These are phyloP conservation scores for Entomobrya proxima DNA, from an alignment of 2,888 invertebrate species.

Conservation along the genomic window DNA sequence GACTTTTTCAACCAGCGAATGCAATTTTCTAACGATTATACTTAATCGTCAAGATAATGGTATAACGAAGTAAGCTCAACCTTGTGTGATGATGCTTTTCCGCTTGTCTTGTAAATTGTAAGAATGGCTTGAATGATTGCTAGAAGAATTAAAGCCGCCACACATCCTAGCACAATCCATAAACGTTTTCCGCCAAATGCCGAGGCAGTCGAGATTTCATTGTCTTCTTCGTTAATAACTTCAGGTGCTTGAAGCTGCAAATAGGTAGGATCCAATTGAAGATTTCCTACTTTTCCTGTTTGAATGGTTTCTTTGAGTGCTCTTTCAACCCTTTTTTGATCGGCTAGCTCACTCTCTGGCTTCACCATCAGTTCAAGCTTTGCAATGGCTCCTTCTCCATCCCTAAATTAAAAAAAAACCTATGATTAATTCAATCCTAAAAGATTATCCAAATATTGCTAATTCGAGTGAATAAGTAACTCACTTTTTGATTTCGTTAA, in stretches of 20 bases:
- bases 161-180: constrained; percentile 89
- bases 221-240: constrained; percentile 61
- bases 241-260: constrained; percentile 79
- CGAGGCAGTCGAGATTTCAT: constrained; percentile 44
- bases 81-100: constrained; percentile 82
- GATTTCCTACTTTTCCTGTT: constrained; percentile 86
- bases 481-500: constrained; percentile 84
- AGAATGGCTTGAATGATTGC: constrained; percentile 90
- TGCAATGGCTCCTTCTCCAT: constrained; percentile 85
- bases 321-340: constrained; percentile 78
- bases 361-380: constrained; percentile 87
- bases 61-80: constrained; percentile 77
- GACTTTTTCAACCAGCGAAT: not conserved
- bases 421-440: not conserved
- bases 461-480: constrained; percentile 66
- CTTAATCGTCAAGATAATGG: not conserved
- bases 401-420: constrained; percentile 77
- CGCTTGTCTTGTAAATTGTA: constrained; percentile 85
- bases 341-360: constrained; percentile 80
- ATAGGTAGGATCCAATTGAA: constrained; percentile 89
- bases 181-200: constrained; percentile 78
- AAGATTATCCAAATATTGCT: not conserved
- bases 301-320: constrained; percentile 85
- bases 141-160: constrained; percentile 87
- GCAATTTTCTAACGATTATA: no score